Evolutionary conservation across 2,797 vertebrate genomes (phyloP).

Genomic region (Myripristis jacobus): DNA sequence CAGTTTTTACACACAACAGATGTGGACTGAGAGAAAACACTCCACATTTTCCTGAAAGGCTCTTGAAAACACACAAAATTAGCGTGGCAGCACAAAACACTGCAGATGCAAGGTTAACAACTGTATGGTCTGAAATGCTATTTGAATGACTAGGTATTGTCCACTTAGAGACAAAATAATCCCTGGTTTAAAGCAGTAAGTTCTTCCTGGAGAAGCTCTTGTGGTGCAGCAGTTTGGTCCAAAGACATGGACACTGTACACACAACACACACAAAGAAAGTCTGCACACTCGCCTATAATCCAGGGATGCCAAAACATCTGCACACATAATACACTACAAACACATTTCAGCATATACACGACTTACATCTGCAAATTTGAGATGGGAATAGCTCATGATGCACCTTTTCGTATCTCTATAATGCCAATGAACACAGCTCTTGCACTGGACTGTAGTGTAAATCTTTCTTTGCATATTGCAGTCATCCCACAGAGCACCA

Average conservation of each 20-base stretch:
- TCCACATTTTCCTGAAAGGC: background rate
- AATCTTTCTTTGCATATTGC: background rate
- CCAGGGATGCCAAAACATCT: background rate
- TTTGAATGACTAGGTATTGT: no score
- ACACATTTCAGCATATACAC: no score
- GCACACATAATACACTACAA: background rate
- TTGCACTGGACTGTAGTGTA: no score
- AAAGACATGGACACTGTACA: background rate
- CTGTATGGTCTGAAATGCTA: no score
- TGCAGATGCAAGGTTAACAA: background rate
- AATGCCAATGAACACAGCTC: no score
- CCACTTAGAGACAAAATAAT: no score
- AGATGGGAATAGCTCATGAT: background rate
- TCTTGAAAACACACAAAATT: background rate
- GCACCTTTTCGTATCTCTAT: background rate
- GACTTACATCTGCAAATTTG: background rate
- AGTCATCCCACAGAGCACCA: background rate
- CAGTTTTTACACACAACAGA: conserved; percentile 38
- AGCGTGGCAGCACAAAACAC: background rate
- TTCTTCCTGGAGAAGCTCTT: background rate
- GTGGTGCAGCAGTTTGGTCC: background rate
- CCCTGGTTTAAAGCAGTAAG: background rate
- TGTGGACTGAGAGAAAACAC: conserved; percentile 10
- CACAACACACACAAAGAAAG: background rate
- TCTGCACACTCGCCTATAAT: no score